phyloP scores from a whole-genome alignment of 2,888 invertebrate genomes.

The Nomada hirtipes region DNA sequence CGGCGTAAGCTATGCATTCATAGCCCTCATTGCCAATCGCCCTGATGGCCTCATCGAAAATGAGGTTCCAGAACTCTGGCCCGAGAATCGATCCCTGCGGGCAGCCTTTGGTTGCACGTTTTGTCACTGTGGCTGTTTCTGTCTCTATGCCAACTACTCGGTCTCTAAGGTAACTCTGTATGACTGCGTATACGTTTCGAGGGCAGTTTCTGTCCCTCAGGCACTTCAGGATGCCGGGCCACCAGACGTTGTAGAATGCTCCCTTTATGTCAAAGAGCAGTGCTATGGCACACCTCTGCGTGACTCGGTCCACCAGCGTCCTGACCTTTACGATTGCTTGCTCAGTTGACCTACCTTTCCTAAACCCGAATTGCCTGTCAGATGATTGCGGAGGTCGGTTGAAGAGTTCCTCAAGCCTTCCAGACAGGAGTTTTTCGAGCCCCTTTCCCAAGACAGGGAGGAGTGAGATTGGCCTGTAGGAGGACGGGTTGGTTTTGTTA shows the following conservation, averaged over 20 bases:
- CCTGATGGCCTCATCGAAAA: not conserved
- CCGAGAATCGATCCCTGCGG: not conserved
- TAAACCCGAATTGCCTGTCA: not conserved
- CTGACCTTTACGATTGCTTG: not conserved
- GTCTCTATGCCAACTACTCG: not conserved
- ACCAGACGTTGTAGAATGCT: not conserved
- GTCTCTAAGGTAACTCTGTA: not conserved
- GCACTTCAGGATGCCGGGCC: not conserved
- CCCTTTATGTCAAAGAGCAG: not conserved
- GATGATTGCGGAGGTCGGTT: not conserved
- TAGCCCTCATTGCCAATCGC: not conserved
- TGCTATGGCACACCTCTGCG: not conserved
- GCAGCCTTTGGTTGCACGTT: not conserved
- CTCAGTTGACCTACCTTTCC: not conserved
- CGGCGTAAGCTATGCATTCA: not conserved
- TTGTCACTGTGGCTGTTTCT: not conserved
- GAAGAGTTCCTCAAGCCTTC: not conserved
- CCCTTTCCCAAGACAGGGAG: conserved; percentile 1
- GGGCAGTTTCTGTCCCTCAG: not conserved
- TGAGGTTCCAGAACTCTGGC: not conserved
- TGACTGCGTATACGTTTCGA: not conserved
- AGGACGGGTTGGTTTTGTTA: not conserved
- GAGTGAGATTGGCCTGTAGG: conserved; percentile 29
- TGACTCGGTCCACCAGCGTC: not conserved
- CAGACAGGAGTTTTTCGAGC: conserved; percentile 3